Conservation (phyloP, 2,113 vertebrate genomes). For the Dasyornis broadbenti region DNA sequence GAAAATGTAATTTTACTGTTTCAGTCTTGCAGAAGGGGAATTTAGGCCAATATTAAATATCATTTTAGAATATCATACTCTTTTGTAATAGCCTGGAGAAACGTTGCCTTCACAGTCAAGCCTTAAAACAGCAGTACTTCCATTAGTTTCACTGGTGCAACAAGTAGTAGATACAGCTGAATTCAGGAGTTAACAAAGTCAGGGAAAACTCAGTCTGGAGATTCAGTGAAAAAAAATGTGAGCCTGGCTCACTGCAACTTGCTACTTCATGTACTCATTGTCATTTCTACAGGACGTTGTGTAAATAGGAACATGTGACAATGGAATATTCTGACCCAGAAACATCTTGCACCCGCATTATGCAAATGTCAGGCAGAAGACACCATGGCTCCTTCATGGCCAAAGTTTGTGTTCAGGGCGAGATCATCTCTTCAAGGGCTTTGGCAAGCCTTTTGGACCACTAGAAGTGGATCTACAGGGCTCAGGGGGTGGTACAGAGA, state of each 20-base stretch:
- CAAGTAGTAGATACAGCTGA: not conserved
- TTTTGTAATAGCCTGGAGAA: not conserved
- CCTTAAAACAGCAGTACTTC: not conserved
- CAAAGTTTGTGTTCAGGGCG: not conserved
- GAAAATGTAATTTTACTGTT: not conserved
- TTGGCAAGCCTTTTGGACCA: not conserved
- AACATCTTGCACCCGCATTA: not conserved
- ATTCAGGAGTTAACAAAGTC: not conserved
- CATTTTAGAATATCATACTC: not conserved
- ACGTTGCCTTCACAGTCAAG: not conserved
- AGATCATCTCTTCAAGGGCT: not conserved
- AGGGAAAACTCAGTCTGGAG: not conserved
- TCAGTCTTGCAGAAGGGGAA: not conserved
- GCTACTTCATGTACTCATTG: not conserved
- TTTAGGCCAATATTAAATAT: not conserved
- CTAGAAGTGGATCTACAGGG: not conserved
- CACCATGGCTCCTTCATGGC: fast-evolving
- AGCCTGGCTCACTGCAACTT: not conserved
- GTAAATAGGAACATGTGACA: not conserved
- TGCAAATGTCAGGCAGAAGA: not conserved
- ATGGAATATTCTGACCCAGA: not conserved
- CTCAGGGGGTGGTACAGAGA: not conserved
- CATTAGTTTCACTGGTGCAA: not conserved
- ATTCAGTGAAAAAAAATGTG: not conserved
- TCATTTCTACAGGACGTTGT: not conserved